phyloP scores from a whole-genome alignment of 2,888 invertebrate genomes.

The Drosophila austrosaltans region DNA sequence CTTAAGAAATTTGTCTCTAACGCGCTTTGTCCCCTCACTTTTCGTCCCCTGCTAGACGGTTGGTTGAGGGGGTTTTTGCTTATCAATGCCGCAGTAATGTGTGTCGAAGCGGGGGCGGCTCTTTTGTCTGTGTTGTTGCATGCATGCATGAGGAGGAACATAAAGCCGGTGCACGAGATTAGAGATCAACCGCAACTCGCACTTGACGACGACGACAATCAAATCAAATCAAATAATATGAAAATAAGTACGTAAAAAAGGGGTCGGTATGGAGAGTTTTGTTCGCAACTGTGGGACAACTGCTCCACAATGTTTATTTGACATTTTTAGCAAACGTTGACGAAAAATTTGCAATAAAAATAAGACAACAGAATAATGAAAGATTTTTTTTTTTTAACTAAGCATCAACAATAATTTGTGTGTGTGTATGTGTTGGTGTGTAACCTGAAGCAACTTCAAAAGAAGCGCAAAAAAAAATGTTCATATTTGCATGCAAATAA shows the following conservation, averaged over 20 bases:
- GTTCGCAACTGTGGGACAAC: background rate
- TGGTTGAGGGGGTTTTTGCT: conserved; percentile 1
- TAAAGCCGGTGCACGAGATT: conserved; percentile 29
- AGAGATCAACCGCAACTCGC: conserved; percentile 57
- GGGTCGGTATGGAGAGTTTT: too few species aligned
- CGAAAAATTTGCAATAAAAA: conserved; percentile 32
- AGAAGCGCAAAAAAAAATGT: conserved; percentile 29
- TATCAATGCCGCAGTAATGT: conserved; percentile 15
- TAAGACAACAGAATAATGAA: conserved; percentile 30
- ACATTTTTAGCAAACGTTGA: conserved; percentile 41
- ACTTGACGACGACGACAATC: conserved; percentile 41
- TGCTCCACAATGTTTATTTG: conserved; percentile 36
- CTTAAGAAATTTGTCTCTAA: background rate
- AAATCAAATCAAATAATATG: background rate
- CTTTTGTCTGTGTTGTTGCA: background rate
- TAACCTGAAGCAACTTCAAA: conserved; percentile 69
- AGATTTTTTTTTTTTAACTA: conserved; percentile 17
- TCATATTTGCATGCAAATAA: background rate
- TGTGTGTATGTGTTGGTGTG: conserved; percentile 19
- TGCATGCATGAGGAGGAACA: conserved; percentile 7
- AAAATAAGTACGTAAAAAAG: background rate
- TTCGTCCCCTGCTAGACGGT: conserved; percentile 5
- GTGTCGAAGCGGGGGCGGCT: conserved; percentile 5
- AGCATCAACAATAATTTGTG: conserved; percentile 11
- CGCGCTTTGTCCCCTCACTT: background rate